Base-by-base conservation (phyloP, 2,888 invertebrate species). In the Tipula vernalis region DNA sequence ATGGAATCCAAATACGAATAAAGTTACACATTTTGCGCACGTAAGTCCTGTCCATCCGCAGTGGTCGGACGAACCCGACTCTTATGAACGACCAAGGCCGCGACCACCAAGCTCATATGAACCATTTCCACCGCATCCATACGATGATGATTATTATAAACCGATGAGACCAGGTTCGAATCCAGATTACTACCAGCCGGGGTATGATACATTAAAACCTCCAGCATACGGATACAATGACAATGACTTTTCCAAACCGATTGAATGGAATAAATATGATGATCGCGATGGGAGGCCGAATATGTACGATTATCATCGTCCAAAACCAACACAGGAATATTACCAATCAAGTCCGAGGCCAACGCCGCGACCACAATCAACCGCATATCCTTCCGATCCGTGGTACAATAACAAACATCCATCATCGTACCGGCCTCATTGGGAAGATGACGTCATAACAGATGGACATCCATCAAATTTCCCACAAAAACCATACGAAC, bases 1-100 rank as follows among this genome's bases (percentile, higher is more conserved):
- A 90, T 96, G 96, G 96, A 95, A 95, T 89, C 94, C 95, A 0
- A 92, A 93, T 13, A 92, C 93, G 8, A 90, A 91, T 42, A 71
- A 87, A 44, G 86, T 36, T 18, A 36, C 44, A 18, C 42, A 86
- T 51, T 44, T 47, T 44, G 44, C 36, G 3, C 47, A 42, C 15
- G n/a, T 44, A 13, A 47, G 44, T 28, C 47, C 86, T 0, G 18
- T 44, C 12, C 42, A 12, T 8, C 18, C 86, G 8, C 85, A 41
- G 15, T 84, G 39, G 39, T 39, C 5, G 2, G 84, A 84, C 13
- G 84, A 84, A 10, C 39, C 36, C 0, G 84, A 90, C 89, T 88
- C 44, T 87, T 92, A 91, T 86, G 90, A 89, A 83, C 91, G 91
- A 87, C 89, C 91, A 1, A 88, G 88, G 86, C 92, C 92, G 84